Percentiles rank a stretch among this genome's conserved stretches.
Conservation (phyloP, 2,797 vertebrate species). For the Sebastes oblongus region DNA sequence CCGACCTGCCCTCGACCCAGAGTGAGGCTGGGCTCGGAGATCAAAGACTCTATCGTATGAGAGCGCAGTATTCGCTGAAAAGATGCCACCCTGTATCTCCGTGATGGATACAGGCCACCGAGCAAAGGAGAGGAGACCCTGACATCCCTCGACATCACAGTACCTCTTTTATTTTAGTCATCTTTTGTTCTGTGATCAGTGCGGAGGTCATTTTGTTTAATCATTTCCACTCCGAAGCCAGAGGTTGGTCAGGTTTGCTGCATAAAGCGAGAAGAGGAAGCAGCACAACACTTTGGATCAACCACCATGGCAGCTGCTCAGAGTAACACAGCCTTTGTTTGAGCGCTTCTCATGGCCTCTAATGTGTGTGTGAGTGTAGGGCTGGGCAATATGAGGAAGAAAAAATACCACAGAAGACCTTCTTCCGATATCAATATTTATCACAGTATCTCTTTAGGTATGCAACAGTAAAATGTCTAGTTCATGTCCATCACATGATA, state of each 20-base stretch:
- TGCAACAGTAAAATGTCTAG: conserved; percentile 22
- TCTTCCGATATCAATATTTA: conserved; percentile 36
- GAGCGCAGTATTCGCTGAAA: conserved; percentile 16
- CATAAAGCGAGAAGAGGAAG: conserved; percentile 5
- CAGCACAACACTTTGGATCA: conserved; percentile 33
- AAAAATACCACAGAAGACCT: conserved; percentile 1
- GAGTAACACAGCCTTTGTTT: conserved; percentile 20
- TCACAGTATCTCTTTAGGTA: conserved; percentile 36
- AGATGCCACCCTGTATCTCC: conserved; percentile 48
- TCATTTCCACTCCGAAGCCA: conserved; percentile 66
- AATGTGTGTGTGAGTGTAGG: conserved; percentile 40
- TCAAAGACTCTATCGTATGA: conserved; percentile 96
- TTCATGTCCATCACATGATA: conserved; percentile 25
- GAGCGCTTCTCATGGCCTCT: conserved; percentile 43
- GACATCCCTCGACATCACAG: conserved; percentile 62
- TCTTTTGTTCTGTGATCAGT: conserved; percentile 68
- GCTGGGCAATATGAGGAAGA: conserved; percentile 16
- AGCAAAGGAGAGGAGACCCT: conserved; percentile 65
- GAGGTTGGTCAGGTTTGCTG: conserved; percentile 42
- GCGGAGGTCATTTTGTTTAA: conserved; percentile 61
- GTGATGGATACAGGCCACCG: conserved; percentile 40
- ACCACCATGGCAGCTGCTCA: conserved; percentile 57
- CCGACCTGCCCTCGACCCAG: conserved; percentile 88
- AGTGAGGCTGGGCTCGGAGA: conserved; percentile 93
- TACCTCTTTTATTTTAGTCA: conserved; percentile 60